Percentiles rank a stretch among this genome's conserved stretches.
phyloP scores from a whole-genome alignment of 2,797 vertebrate species.

The Leptoclinus maculatus region DNA sequence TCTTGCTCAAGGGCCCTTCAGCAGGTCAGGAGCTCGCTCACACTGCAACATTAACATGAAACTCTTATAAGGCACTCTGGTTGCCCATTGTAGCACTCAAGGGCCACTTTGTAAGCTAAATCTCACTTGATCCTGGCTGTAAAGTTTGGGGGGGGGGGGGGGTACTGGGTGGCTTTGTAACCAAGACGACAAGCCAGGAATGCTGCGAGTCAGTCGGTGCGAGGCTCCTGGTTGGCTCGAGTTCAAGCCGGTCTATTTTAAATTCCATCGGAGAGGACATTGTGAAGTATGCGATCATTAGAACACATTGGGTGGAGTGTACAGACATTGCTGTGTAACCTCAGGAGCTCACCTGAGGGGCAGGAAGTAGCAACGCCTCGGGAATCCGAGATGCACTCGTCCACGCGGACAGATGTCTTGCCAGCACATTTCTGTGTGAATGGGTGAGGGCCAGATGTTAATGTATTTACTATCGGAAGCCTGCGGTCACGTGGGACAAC shows the following conservation, averaged over 20 bases:
- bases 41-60: constrained; percentile 41
- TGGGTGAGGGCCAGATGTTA: neutral
- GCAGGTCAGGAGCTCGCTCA: constrained; percentile 25
- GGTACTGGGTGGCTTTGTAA: constrained; percentile 57
- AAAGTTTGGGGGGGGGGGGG: constrained; percentile 34
- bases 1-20: constrained; percentile 39
- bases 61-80: constrained; percentile 34
- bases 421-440: neutral
- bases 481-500: neutral
- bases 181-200: constrained; percentile 66
- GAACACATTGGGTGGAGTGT: constrained; percentile 20
- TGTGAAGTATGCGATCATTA: constrained; percentile 17
- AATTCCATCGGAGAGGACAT: constrained; percentile 30
- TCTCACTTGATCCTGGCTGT: constrained; percentile 71
- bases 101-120: constrained; percentile 71
- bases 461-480: neutral
- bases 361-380: neutral
- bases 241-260: constrained; percentile 43
- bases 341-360: constrained; percentile 16
- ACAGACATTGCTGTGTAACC: constrained; percentile 24
- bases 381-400: constrained; percentile 16
- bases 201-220: constrained; percentile 62
- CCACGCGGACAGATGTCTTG: neutral
- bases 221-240: constrained; percentile 23
- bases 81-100: constrained; percentile 55